These are phyloP conservation scores for Drosophila nannoptera DNA, from an alignment of 1,140 invertebrate species.

Conservation along the genomic window DNA sequence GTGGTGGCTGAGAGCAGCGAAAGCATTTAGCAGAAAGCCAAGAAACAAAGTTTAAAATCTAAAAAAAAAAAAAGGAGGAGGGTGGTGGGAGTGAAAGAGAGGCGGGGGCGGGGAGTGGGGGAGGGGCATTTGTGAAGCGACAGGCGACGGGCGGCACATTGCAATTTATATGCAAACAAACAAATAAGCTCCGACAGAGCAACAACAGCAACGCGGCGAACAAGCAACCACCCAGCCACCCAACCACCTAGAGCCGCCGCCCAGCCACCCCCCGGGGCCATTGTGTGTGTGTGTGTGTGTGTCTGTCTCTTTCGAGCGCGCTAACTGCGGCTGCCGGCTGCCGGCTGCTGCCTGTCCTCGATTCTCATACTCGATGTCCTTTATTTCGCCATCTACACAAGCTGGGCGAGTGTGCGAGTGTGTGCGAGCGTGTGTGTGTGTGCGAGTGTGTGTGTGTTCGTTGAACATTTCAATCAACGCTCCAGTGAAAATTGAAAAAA, in stretches of 20 bases:
- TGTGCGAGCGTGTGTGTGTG: not conserved
- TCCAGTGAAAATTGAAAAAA: conserved; percentile 74
- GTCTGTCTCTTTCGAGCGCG: conserved; percentile 29
- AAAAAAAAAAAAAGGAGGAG: conserved; percentile 50
- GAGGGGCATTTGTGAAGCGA: conserved; percentile 19
- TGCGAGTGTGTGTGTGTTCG: conserved; percentile 45
- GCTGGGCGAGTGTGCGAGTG: not conserved
- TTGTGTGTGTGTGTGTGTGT: not conserved
- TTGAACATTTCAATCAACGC: conserved; percentile 76
- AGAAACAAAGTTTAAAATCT: conserved; percentile 71
- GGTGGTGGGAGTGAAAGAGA: conserved; percentile 31
- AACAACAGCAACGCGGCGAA: conserved; percentile 3
- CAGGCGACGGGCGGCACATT: conserved; percentile 50
- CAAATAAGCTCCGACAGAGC: conserved; percentile 56
- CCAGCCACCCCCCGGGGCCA: not conserved
- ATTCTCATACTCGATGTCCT: conserved; percentile 17
- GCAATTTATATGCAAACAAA: conserved; percentile 76
- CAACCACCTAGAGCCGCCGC: conserved; percentile 21
- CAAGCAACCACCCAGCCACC: conserved; percentile 27
- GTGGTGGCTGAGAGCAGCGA: conserved; percentile 28
- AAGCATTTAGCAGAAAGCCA: conserved; percentile 64
- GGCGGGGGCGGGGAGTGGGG: no score
- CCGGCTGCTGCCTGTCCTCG: conserved; percentile 47
- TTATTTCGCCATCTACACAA: not conserved
- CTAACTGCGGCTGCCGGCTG: conserved; percentile 38